phyloP scores from a whole-genome alignment of 1,140 invertebrate species.

The Drosophila micromelanica region DNA sequence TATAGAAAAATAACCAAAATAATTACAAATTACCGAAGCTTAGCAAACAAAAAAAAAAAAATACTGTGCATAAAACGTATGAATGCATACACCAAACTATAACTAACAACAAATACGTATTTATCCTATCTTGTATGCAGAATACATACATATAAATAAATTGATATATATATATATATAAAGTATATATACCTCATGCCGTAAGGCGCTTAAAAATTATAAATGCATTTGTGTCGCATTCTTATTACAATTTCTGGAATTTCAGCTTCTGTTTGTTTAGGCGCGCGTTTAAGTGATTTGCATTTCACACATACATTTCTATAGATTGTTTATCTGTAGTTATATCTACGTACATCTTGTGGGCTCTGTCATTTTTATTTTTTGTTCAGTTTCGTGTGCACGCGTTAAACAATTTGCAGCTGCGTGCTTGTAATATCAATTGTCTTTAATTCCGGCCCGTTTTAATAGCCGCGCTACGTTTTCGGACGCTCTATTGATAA shows the following conservation, averaged over 20 bases:
- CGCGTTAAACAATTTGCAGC: conserved; percentile 55
- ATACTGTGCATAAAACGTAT: conserved; percentile 71
- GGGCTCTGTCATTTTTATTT: conserved; percentile 16
- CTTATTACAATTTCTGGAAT: conserved; percentile 22
- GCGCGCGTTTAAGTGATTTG: conserved; percentile 6
- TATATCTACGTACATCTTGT: conserved; percentile 25
- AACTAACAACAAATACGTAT: conserved; percentile 13
- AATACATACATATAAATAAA: conserved; percentile 22
- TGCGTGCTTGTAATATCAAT: conserved; percentile 69
- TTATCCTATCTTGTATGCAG: conserved; percentile 17
- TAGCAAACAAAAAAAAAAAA: conserved; percentile 25
- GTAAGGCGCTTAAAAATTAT: conserved; percentile 41
- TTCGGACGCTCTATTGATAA: conserved; percentile 39
- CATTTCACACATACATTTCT: conserved; percentile 1
- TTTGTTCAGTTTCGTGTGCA: conserved; percentile 53
- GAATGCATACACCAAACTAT: conserved; percentile 12
- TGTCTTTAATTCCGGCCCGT: conserved; percentile 58
- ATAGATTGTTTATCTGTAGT: conserved; percentile 17
- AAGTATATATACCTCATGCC: conserved; percentile 55
- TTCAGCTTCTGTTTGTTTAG: conserved; percentile 17
- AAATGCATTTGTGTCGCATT: conserved; percentile 72
- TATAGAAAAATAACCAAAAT: conserved; percentile 22
- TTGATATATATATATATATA: conserved; percentile 49
- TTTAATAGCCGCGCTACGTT: conserved; percentile 22
- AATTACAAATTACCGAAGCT: conserved; percentile 16